Percentiles rank a stretch among this genome's conserved stretches.
Conservation (phyloP, 2,113 vertebrate genomes). For the Phaetusa simplex region DNA sequence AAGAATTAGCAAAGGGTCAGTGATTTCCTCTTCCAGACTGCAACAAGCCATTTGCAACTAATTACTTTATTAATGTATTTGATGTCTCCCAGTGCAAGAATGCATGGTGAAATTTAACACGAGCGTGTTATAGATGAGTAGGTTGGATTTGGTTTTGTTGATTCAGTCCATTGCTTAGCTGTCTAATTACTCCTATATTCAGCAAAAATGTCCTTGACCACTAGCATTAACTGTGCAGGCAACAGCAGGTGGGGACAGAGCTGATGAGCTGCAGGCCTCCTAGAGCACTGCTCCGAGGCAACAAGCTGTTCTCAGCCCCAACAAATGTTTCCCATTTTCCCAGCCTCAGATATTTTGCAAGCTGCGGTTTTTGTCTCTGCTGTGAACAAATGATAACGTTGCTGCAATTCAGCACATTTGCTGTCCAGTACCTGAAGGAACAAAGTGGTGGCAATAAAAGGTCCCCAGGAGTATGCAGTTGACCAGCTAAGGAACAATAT, state of each 20-base stretch:
- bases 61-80: background rate
- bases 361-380: background rate
- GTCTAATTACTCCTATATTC: background rate
- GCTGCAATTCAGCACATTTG: background rate
- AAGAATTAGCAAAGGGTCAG: background rate
- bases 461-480: background rate
- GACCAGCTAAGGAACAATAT: background rate
- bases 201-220: background rate
- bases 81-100: background rate
- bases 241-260: background rate
- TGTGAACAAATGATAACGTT: background rate
- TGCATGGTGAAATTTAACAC: background rate
- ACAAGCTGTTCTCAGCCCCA: background rate
- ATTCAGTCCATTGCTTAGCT: background rate
- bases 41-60: background rate
- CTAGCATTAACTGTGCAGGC: background rate
- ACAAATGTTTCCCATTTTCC: background rate
- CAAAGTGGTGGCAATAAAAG: background rate
- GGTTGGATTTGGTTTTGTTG: conserved; percentile 6
- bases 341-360: background rate
- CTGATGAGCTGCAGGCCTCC: background rate
- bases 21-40: background rate
- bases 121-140: background rate
- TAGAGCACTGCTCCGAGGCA: background rate
- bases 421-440: background rate